Evolutionary conservation across 35 echinoderm and acorn worm species (phyloP), one percentile per base, ranked within the genome.

Genomic region (Ophiothrix spiculata): DNA sequence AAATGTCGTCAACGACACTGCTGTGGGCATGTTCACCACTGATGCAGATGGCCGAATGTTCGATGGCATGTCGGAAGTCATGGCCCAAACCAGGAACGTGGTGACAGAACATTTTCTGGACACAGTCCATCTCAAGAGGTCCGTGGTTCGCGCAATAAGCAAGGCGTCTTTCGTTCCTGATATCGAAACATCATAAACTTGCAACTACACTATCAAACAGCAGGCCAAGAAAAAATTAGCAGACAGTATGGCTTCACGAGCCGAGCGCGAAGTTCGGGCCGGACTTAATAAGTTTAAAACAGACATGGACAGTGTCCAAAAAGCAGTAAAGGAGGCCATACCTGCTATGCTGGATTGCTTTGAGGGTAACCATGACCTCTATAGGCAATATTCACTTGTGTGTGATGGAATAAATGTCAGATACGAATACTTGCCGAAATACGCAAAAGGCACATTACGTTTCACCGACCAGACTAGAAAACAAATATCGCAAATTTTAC

Each of bases 21-120:
- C 2, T 8, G 56, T 86, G 0, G 69, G 77, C n/a, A 73, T 56
- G 17, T 12, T 86, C 13, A 87, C 83, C n/a, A 86, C 83, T 19
- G 84, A 87, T 54, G 84, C 77, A 1, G 63, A 86, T 81, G 89
- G 89, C 0, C 56, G 83, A 34, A 54, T 77, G 33, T 35, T 38
- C 0, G 31, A 81, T 1, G 89, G 89, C 19, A 32, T 86, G 16
- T 35, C 16, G 33, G 33, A 12, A 38, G 33, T 77, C 4, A 91
- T 91, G 77, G 29, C 4, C 4, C 29, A 35, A 45, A 83, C 36
- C n/a, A 36, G 10, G n/a, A 56, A 31, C 38, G 56, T 74, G 4
- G 36, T 74, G 74, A 64, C 15, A 15, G 36, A 84, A 36, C 82
- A 84, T 37, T 84, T 33, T 17, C 54, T 84, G 29, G 82, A 84